A percentile compares a stretch with the other conserved stretches of the same genome.
These are phyloP conservation scores for Carterocephalus palaemon DNA, from an alignment of 2,888 invertebrate genomes.

Conservation along the genomic window DNA sequence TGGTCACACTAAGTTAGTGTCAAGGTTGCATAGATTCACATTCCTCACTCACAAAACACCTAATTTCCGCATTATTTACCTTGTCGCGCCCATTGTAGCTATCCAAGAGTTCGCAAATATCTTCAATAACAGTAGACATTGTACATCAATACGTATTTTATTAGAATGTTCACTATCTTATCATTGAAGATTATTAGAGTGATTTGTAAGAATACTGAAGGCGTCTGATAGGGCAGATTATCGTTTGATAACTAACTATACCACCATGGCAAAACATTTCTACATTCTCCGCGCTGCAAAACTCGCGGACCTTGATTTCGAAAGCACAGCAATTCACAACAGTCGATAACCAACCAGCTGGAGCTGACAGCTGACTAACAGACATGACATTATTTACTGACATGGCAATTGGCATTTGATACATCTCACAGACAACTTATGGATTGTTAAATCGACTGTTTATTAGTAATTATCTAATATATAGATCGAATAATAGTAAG, in stretches of 20 bases:
- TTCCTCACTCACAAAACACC: too few species aligned
- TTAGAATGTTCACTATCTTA: constrained; percentile 18
- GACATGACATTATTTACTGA: too few species aligned
- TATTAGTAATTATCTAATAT: too few species aligned
- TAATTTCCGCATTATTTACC: constrained; percentile 76
- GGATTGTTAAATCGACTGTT: too few species aligned
- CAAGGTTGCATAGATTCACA: constrained; percentile 46
- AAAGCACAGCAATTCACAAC: constrained; percentile 4
- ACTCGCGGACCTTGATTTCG: constrained; percentile 39
- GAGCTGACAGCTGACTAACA: too few species aligned
- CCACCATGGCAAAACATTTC: constrained; percentile 47
- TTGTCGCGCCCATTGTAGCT: constrained; percentile 93
- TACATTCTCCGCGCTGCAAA: constrained; percentile 49
- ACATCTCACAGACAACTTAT: too few species aligned
- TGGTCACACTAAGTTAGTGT: constrained; percentile 36
- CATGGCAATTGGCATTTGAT: too few species aligned
- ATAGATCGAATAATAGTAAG: too few species aligned
- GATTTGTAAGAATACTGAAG: constrained; percentile 15
- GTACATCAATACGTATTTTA: constrained; percentile 26
- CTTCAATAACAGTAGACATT: constrained; percentile 67
- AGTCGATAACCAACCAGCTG: too few species aligned
- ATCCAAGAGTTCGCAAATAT: constrained; percentile 85
- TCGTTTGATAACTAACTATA: constrained; percentile 45
- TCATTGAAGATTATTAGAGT: background rate
- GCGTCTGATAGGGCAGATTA: constrained; percentile 45